Base-by-base conservation (phyloP, 2,797 vertebrate species). In the Chrysocyon brachyurus region DNA sequence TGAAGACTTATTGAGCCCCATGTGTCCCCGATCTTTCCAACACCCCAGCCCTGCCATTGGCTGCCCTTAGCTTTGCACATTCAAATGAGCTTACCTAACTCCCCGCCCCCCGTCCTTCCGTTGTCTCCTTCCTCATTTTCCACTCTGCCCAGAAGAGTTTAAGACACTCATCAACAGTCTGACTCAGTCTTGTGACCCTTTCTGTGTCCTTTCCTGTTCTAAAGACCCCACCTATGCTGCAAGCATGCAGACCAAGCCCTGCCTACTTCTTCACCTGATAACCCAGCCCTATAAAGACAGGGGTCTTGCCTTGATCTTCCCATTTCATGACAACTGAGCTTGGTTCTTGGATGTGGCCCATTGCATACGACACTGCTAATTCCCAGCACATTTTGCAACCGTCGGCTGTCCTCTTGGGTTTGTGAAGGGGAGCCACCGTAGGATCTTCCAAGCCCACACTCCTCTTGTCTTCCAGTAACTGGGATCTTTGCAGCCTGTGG, bases 261-360 rank as follows among this genome's bases (percentile, higher is more conserved):
- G 3, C 52, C 59, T 26, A n/a, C 2, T 16, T 8, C 59, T 26
- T 7, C 22, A 12, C n/a, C 26, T 56, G 33, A 9, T 6, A 22
- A 5, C 0, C 2, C 14, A 36, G 2, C 4, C 1, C 15, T 16
- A 7, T 31, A 0, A 40, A 4, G 12, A 68, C 0, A 17, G 6
- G 11, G 1, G 0, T 56, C n/a, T 28, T 46, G 12, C 9, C 63
- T 89, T 0, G 4, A 28, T 46, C n/a, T 92, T 56, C 26, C 22
- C 22, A 10, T 31, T 46, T 28, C 8, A 4, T 11, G 7, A n/a
- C 28, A 77, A 2, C 14, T 0, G 3, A 77, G 21, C 3, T 4
- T 28, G 1, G 11, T 24, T 36, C 36, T 68, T 52, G 79, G 86
- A 78, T 19, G 11, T 28, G 46, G 16, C 12, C 12, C 5, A 7